These are phyloP conservation scores for Drymodes brunneopygia DNA, from an alignment of 2,113 vertebrate genomes.

Conservation along the genomic window DNA sequence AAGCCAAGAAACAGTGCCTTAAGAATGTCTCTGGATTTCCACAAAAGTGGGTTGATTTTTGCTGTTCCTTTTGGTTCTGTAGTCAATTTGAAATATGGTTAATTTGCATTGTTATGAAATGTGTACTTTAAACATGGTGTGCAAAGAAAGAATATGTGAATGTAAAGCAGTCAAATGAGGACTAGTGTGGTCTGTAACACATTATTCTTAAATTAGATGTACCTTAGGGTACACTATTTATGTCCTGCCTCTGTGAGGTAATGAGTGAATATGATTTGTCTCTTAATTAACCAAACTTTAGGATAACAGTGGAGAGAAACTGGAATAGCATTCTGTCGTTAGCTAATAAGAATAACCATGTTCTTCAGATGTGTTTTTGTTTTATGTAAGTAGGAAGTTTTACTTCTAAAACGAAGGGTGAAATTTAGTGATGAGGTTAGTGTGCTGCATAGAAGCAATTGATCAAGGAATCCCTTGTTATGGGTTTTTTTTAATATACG, in stretches of 20 bases:
- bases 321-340: background rate
- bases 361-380: background rate
- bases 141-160: background rate
- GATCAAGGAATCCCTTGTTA: background rate
- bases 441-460: background rate
- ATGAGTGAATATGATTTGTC: background rate
- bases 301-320: background rate
- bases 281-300: background rate
- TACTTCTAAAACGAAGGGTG: background rate
- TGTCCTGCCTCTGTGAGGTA: background rate
- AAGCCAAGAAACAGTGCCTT: conserved; percentile 77
- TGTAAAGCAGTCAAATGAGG: background rate
- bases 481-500: background rate
- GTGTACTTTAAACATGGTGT: background rate
- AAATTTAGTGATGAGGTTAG: background rate
- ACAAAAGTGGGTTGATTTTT: conserved; percentile 78
- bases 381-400: background rate
- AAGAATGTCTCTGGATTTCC: conserved; percentile 88
- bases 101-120: background rate
- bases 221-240: background rate
- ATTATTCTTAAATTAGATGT: background rate
- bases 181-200: background rate
- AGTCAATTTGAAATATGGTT: background rate
- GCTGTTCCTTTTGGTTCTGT: background rate
- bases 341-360: background rate